Evolutionary conservation across 2,888 invertebrate genomes (phyloP), one percentile per base, ranked within the genome.

Genomic region (Pocota personata): DNA sequence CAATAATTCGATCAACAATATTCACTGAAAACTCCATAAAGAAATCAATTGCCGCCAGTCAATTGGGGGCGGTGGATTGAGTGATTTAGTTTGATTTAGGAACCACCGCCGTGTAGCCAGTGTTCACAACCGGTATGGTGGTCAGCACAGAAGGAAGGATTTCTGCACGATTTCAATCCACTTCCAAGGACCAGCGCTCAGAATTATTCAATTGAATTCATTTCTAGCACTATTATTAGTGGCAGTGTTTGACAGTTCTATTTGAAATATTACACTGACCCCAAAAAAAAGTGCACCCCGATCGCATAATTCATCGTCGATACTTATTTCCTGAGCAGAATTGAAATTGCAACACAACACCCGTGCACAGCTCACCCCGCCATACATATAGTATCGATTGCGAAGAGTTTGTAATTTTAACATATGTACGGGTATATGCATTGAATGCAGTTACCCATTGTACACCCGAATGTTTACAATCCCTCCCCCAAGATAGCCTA

Each of bases 81-180:
- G 80, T 84, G 84, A 84, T 84, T 80, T 80, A 76, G 57, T 55
- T 76, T 84, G 80, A 84, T 80, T 84, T 84, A 76, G 43, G 48
- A 64, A 60, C 40, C 24, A 64, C n/a, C 32, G 24, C 67, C 55
- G 40, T 27, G 24, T 32, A 43, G 43, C 60, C 62, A 50, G 50
- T 82, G 57, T 24, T 43, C 69, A 66, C 43, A 75, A 57, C 46
- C 66, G 40, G 73, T 80, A 66, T 8, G 58, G 55, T 37, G 35
- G 40, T 30, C 78, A 60, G 48, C 27, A 71, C 71, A 79, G 80
- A 84, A 84, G 79, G 80, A 84, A 80, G 83, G 48, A 58, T 69
- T 66, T 69, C 27, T 46, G 84, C 84, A 84, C 80, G 84, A 84
- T 66, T 84, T 71, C 40, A 75, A 80, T 80, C 46, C 58, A 66